Base-by-base conservation (phyloP, 2,888 invertebrate genomes). In the Tetanocera ferruginea region DNA sequence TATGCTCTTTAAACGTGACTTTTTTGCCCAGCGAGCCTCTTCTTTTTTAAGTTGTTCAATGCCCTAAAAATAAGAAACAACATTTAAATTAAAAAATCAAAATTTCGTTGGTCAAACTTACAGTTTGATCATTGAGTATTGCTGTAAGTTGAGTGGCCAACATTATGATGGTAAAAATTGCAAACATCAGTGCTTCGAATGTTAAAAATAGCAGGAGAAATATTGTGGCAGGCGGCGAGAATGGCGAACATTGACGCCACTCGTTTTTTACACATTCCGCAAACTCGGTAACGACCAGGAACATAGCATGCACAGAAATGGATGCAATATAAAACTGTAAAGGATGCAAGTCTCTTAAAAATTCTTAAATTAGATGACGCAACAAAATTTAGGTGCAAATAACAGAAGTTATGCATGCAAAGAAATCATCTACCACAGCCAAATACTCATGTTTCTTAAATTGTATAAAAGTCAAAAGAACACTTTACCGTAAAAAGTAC, bases 121-220 rank as follows among this genome's bases (percentile, higher is more conserved):
- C 97, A 84, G 99, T 99, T 91, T 99, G 98, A 90, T 99, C 99
- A 87, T 97, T 97, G 94, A 98, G 97, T 87, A 99, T 99, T 34
- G 99, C 98, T 87, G 97, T 97, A 60, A 99, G 91, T 90, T 98
- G 98, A 0, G 98, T 98, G 69, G 96, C 96, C 84, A 98, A 93
- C 99, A 99, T 99, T 60, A 99, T 97, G 34, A 95, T 95, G 0
- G 99, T 99, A 90, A 99, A 99, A 83, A 99, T 96, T 28, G 98
- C 97, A 91, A 99, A 99, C 69, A 99, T 92, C 55, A 99, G 92
- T 0, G 97, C 97, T 90, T 98, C 98, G 83, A 98, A 97, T 75
- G 97, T 95, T 51, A 98, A 92, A 88, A 98, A 97, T 77, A 98
- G 92, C 71, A 98, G 91, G 57, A 98, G 91, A 9, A 98, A 95